Evolutionary conservation across 2,888 invertebrate genomes (phyloP), one percentile per base, ranked within the genome.

Genomic region (Xestia rhomboidea): DNA sequence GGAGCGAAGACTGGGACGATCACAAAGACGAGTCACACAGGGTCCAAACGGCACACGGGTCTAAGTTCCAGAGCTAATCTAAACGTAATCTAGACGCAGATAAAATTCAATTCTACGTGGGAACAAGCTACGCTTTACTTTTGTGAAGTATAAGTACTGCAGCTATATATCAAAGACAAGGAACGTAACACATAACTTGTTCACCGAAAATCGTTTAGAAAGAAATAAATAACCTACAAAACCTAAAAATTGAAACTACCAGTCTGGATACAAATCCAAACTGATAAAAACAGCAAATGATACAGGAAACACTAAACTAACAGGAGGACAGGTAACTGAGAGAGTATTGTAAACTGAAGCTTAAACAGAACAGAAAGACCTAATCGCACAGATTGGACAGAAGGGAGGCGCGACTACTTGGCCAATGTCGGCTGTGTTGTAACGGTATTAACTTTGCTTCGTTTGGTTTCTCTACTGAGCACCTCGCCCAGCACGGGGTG

Each of bases 401-500:
- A 95, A 96, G 96, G 96, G 95, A 95, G 94, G 95, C 95, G 95
- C 95, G 95, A 95, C 96, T 96, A 96, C 96, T 96, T 96, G 96
- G 96, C 95, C 96, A 94, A 91, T 93, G 94, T 92, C 93, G 96
- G 94, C 95, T 95, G 88, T 95, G 95, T 91, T 94, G 94, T 95
- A 94, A 94, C 95, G 94, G 95, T 96, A 97, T 97, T 97, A 97
- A 97, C 97, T 97, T 97, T 96, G 97, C 97, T 97, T 97, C 97
- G 95, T 97, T 97, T 95, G 97, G 97, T 97, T 97, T 97, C 96
- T 97, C 96, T 95, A 97, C 97, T 95, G 97, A 97, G 96, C 97
- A 98, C 97, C 98, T 97, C 96, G 98, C 98, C 98, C 98, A 98
- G 96, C 98, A 97, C 93, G 98, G 98, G 93, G 98, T 98, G 96